phyloP scores from a whole-genome alignment of 2,888 invertebrate species.

The Drepana falcataria region DNA sequence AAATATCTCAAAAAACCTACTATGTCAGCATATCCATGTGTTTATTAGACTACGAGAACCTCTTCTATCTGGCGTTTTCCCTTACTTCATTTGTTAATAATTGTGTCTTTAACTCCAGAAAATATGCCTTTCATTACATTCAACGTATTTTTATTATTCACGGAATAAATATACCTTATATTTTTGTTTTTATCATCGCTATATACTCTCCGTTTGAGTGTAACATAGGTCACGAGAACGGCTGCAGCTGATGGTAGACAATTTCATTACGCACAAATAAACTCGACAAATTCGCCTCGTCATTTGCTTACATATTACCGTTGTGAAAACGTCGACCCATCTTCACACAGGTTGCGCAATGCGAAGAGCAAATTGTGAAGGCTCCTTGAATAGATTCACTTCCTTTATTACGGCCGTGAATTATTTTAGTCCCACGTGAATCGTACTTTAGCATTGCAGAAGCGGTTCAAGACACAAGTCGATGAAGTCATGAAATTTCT shows the following conservation, averaged over 20 bases:
- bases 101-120: too few relatives aligned
- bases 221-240: neutral
- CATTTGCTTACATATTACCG: constrained; percentile 21
- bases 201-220: too few relatives aligned
- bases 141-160: neutral
- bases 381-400: neutral
- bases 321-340: constrained; percentile 19
- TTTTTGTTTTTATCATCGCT: neutral
- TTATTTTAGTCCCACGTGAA: neutral
- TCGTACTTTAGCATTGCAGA: too few relatives aligned
- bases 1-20: too few relatives aligned
- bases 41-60: too few relatives aligned
- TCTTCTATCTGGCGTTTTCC: too few relatives aligned
- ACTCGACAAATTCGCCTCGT: constrained; percentile 3
- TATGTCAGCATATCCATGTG: too few relatives aligned
- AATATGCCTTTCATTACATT: too few relatives aligned
- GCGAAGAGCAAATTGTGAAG: neutral
- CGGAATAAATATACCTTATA: neutral
- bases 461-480: too few relatives aligned
- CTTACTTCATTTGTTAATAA: too few relatives aligned
- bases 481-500: too few relatives aligned
- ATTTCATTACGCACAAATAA: constrained; percentile 4
- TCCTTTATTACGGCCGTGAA: neutral
- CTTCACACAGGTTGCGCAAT: constrained; percentile 6
- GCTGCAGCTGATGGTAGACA: constrained; percentile 3